Base-by-base conservation (phyloP, 2,113 vertebrate genomes). In the Antidorcas marsupialis region DNA sequence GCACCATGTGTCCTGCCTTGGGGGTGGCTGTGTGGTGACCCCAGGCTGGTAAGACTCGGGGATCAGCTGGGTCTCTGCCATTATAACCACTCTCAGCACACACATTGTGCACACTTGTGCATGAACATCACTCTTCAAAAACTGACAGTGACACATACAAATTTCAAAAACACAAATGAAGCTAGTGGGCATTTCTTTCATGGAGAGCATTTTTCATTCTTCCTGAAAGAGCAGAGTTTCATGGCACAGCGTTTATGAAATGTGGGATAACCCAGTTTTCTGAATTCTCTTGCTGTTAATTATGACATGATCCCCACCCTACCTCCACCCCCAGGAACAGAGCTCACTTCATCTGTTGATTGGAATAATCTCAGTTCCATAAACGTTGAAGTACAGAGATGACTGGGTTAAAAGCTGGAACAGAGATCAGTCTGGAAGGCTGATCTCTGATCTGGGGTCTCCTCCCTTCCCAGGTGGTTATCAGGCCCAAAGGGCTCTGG, bases 11-110 rank as follows among this genome's bases (percentile, higher is more conserved):
- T 11, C 67, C 33, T 7, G 43, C 1, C 4, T 2, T 10, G 3
- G 3, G 25, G 3, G 25, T 2, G 28, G 28, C 79, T n/a, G 36
- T 6, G 3, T 23, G 60, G 14, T 3, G 13, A 7, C 28, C 0
- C 0, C 33, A 2, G 17, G 71, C n/a, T 52, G 13, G 0, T 5
- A n/a, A 14, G 45, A 14, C 45, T n/a, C 6, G 27, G 1, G 0
- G 21, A 14, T 0, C 3, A 12, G 28, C 47, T 1, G 57, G 9
- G 21, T 30, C 6, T 47, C 23, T n/a, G 1, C 0, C 1, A 50
- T 0, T 1, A 19, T 2, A 13, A 9, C 14, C 27, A 16, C 9
- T 43, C 53, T 30, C 6, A 5, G 28, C 50, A 15, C 27, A 17
- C 60, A 13, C 17, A 5, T 27, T 13, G 13, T 0, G 13, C 11